These are phyloP conservation scores for Calliopum simillimum DNA, from an alignment of 2,888 invertebrate genomes.

Conservation along the genomic window DNA sequence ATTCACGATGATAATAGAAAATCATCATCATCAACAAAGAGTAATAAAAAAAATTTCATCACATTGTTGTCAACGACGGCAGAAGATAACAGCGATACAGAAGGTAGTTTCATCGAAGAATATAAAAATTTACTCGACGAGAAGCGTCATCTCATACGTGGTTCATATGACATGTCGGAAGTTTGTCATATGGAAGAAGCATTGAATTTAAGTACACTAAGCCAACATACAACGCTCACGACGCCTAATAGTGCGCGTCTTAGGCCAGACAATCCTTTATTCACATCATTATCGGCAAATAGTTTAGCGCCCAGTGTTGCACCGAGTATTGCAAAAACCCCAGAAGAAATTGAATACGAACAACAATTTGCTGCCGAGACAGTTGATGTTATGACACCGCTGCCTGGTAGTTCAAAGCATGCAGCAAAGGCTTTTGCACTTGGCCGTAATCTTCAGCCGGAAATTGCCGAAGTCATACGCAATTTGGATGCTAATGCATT, in stretches of 20 bases:
- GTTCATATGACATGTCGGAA: conserved; percentile 30
- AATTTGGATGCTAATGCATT: conserved; percentile 58
- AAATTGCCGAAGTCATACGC: conserved; percentile 61
- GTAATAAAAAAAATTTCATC: background rate
- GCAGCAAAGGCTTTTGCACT: conserved; percentile 41
- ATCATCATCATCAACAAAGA: conserved; percentile 5
- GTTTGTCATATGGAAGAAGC: conserved; percentile 32
- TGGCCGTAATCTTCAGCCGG: conserved; percentile 56
- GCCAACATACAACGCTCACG: background rate
- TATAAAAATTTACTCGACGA: conserved; percentile 42
- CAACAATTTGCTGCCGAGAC: conserved; percentile 63
- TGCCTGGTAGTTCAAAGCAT: conserved; percentile 45
- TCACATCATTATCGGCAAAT: too few species aligned
- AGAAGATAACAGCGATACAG: background rate
- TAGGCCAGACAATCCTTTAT: background rate
- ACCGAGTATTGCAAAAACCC: conserved; percentile 50
- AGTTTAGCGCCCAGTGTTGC: background rate
- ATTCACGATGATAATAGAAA: background rate
- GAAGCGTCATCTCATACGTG: conserved; percentile 34
- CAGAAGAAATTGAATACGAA: conserved; percentile 63
- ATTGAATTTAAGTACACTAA: conserved; percentile 30
- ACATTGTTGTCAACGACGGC: background rate
- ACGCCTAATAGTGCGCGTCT: background rate
- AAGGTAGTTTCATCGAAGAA: conserved; percentile 39
- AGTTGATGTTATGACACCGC: conserved; percentile 66